phyloP scores from a whole-genome alignment of 2,113 vertebrate species.

The Mormyrus lacerda region DNA sequence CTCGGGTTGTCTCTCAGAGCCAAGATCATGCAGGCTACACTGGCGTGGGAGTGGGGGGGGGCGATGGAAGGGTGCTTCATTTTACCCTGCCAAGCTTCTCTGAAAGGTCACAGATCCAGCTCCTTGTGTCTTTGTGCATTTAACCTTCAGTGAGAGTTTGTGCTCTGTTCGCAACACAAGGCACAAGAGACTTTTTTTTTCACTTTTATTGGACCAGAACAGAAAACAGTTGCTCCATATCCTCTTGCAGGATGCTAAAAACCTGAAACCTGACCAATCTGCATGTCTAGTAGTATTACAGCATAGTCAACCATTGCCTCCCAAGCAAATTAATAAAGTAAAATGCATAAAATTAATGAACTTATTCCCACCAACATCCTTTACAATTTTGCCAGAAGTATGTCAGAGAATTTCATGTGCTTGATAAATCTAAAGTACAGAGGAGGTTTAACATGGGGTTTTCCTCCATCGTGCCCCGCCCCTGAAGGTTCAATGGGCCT shows the following conservation, averaged over 20 bases:
- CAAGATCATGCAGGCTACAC: background rate
- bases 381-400: background rate
- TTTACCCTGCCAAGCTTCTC: background rate
- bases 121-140: conserved; percentile 11
- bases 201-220: background rate
- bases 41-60: background rate
- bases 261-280: background rate
- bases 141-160: background rate
- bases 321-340: background rate
- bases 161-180: background rate
- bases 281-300: background rate
- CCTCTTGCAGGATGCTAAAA: background rate
- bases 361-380: background rate
- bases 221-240: background rate
- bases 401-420: background rate
- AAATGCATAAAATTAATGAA: background rate
- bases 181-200: background rate
- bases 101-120: background rate
- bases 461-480: background rate
- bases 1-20: background rate
- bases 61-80: background rate
- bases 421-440: background rate
- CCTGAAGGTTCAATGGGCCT: background rate
- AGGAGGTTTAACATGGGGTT: background rate
- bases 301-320: background rate